Evolutionary conservation across 2,113 vertebrate species (phyloP), one percentile per base, ranked within the genome.

Genomic region (Melospiza georgiana): DNA sequence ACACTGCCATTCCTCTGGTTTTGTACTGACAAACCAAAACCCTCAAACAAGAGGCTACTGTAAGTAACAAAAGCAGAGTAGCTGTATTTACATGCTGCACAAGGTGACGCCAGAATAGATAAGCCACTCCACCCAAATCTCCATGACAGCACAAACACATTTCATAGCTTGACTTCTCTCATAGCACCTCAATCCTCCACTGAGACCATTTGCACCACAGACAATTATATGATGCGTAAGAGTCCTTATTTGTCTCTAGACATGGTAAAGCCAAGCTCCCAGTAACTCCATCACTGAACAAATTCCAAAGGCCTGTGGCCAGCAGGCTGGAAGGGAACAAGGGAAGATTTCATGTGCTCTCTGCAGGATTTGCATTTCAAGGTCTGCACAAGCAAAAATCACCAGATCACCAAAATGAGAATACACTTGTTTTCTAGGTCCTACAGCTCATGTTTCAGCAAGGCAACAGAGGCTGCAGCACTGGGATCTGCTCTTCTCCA

Each of bases 151-250:
- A 54, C 62, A 62, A 35, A n/a, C 10, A 54, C 19, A 12, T 25
- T 68, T n/a, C n/a, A 9, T 30, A 46, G 27, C 83, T 69, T 28
- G 33, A 62, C 55, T 84, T 77, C 72, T 21, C 13, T 66, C 35
- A 54, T 24, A 78, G 51, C 69, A 43, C 44, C 4, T 6, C 59
- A 74, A n/a, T 78, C 41, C 33, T 78, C n/a, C 31, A 13, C 1
- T 24, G 30, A 28, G 27, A 15, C 25, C 44, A 27, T 8, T 17
- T 76, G 30, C 27, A 44, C 28, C 75, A 19, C 17, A 71, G 39
- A 24, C 24, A 30, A 14, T 1, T 23, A 3, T 4, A 8, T 5
- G 25, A 14, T 35, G 21, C n/a, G 1, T 15, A 20, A 10, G 6
- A 8, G 41, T 10, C 23, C 55, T 66, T 18, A 7, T 69, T 80